A percentile compares a stretch with the other conserved stretches of the same genome.
phyloP scores from a whole-genome alignment of 2,797 vertebrate species.

The Eremophila alpestris region DNA sequence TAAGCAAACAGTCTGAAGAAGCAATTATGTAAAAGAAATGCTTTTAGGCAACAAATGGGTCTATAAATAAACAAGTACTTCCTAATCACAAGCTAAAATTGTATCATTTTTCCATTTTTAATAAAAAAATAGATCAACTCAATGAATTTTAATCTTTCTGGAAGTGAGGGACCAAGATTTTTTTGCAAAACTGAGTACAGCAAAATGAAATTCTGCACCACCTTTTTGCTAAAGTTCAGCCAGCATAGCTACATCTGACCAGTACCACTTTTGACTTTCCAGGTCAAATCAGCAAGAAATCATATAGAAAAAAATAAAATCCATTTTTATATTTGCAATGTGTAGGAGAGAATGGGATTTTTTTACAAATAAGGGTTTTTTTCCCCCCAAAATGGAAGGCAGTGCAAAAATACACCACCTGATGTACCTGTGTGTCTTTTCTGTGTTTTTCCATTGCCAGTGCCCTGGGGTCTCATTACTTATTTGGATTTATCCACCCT shows the following conservation, averaged over 20 bases:
- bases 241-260: not conserved
- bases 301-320: not conserved
- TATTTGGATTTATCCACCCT: not conserved
- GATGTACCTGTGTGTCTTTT: not conserved
- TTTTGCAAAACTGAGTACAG: not conserved
- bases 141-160: slow-evolving; percentile 49
- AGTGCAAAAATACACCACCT: not conserved
- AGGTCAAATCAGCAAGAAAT: not conserved
- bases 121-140: slow-evolving; percentile 31
- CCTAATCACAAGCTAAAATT: slow-evolving; percentile 54
- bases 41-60: slow-evolving; percentile 64
- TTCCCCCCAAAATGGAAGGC: not conserved
- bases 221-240: not conserved
- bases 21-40: slow-evolving; percentile 68
- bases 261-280: not conserved
- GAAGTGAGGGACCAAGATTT: not conserved
- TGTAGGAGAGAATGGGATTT: not conserved
- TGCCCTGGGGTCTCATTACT: not conserved
- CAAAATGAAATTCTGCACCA: not conserved
- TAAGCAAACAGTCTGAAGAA: slow-evolving; percentile 71
- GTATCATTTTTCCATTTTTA: slow-evolving; percentile 42
- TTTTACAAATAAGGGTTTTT: not conserved
- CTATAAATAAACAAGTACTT: slow-evolving; percentile 71
- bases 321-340: not conserved
- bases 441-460: not conserved